Evolutionary conservation across 2,888 invertebrate genomes (phyloP).

Genomic region (Macropis europaea): DNA sequence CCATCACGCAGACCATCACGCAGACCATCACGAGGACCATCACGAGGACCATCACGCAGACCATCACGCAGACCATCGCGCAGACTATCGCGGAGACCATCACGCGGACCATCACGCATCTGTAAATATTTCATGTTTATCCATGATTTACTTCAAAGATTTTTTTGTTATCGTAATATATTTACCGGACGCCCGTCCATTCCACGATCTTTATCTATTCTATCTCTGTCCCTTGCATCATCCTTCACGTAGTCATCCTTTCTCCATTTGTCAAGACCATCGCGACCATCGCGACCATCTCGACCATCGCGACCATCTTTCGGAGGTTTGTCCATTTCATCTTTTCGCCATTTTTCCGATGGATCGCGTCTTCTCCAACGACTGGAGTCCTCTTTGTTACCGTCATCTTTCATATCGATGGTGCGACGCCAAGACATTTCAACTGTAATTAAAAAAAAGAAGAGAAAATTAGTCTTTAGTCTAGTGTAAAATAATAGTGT

Average conservation of each 20-base stretch:
- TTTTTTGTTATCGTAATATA: neutral
- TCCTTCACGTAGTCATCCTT: conserved; percentile 42
- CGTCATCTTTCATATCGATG: conserved; percentile 39
- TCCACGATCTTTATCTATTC: conserved; percentile 53
- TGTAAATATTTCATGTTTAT: conserved; percentile 10
- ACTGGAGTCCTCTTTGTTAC: conserved; percentile 47
- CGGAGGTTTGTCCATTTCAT: conserved; percentile 44
- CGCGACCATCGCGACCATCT: no score
- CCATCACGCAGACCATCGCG: conserved; percentile 45
- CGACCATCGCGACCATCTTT: no score
- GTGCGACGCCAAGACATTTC: conserved; percentile 61
- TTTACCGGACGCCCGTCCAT: conserved; percentile 51
- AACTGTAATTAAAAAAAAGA: neutral
- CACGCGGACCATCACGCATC: conserved; percentile 45
- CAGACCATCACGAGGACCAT: no score
- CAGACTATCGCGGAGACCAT: conserved; percentile 44
- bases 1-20: conserved; percentile 38
- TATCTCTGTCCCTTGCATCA: conserved; percentile 55
- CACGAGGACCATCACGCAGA: conserved; percentile 62
- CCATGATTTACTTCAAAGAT: neutral
- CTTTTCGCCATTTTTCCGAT: conserved; percentile 50
- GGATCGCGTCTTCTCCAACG: conserved; percentile 54
- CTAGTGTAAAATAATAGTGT: no score
- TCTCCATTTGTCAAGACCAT: conserved; percentile 48
- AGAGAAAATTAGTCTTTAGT: neutral